Base-by-base conservation (phyloP, 2,888 invertebrate species). In the Thymelicus sylvestris region DNA sequence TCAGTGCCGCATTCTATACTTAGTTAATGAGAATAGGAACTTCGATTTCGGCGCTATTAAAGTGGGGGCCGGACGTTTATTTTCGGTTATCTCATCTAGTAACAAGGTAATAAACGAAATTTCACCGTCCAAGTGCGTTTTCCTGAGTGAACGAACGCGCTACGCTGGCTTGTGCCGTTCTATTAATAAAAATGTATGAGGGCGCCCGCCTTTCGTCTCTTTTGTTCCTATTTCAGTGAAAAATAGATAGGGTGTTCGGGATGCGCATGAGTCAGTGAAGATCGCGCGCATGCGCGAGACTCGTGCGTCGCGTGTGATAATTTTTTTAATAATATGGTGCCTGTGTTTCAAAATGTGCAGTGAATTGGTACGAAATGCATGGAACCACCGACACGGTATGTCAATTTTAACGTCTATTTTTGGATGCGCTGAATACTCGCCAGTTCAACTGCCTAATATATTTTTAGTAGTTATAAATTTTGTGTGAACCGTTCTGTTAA, bases 191-290 rank as follows among this genome's bases (percentile, higher is more conserved):
- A 75, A 80, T 80, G 82, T 80, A 86, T 80, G 90, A 90, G 91
- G 92, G 92, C 91, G 90, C 88, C 85, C 86, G 89, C 80, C 88
- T 90, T 90, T 91, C 90, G 89, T 83, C 90, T 92, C 89, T 92
- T 93, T 93, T 93, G 92, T 93, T 93, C 90, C 89, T 92, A 89
- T 93, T 92, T 89, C 85, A 75, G 76, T 75, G 86, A 87, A 88
- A 82, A 88, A 92, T 92, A 87, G 92, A 92, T 88, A 88, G 90
- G 90, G 91, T 90, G 90, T 88, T 86, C 84, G 81, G 85, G 88
- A 88, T 87, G 90, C 82, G 89, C 83, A 80, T 92, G 93, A 92
- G 86, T 93, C 93, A 93, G 93, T 92, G 88, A 84, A 86, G 90
- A 86, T 80, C 83, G 77, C 87, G 83, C 90, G 89, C 88, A 88